Base-by-base conservation (phyloP, 23 tunicate genomes). In the Ciona savignyi region DNA sequence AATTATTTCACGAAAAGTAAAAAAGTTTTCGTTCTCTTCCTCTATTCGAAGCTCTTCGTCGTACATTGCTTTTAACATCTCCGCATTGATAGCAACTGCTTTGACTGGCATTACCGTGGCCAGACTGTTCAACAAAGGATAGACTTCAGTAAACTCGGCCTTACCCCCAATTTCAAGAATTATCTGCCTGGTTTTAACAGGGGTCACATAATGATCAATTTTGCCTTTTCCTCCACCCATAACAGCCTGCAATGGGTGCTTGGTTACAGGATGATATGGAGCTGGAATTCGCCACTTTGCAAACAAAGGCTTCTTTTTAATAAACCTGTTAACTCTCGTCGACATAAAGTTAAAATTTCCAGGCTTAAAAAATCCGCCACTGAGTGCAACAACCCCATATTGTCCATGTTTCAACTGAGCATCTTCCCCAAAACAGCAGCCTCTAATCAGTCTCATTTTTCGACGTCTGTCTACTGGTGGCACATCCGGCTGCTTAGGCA, bases 181-280 rank as follows among this genome's bases (percentile, higher is more conserved):
- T 0, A 94, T 84, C 78, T 86, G 90, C 27, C 98, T 72, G 11
- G 85, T 82, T 73, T 79, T 74, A 1, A 94, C 90, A 24, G 95
- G 99, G 22, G 99, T 82, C 27, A 86, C 89, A 65, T 87, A 94
- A 68, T 94, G 81, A 35, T 78, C 76, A 65, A 94, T 87, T 71
- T 85, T 76, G 25, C 99, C 99, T 48, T 94, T 94, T 11, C 99
- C 99, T 0, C 99, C 99, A 30, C 99, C 99, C 95, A 87, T 87
- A 15, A 87, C 94, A 70, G 99, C 99, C 51, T 87, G 82, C 2
- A 78, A 63, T 19, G 95, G 90, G 75, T 94, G 99, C 65, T 70
- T 83, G 0, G 95, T 94, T 25, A 94, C 90, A 0, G 99, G 83
- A 33, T 88, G 83, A 25, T 76, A 81, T 0, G 91, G 93, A 22